These are phyloP conservation scores for Clepsis dumicolana DNA, from an alignment of 2,888 invertebrate genomes.

Conservation along the genomic window DNA sequence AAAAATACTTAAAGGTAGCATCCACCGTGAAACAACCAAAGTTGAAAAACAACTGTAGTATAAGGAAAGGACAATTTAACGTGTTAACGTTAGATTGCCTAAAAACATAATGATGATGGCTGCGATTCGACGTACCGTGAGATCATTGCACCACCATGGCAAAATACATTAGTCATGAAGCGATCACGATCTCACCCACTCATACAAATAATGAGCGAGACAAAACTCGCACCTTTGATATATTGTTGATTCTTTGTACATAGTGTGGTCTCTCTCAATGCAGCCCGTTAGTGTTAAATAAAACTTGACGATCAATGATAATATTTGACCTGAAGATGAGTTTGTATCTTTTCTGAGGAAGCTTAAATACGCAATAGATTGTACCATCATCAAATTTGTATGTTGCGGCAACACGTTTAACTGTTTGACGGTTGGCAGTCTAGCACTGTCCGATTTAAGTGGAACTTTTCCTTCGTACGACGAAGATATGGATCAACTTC, in stretches of 20 bases:
- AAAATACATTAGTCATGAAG: conserved; percentile 65
- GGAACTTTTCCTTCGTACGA: too few species aligned
- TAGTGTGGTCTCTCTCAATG: conserved; percentile 20
- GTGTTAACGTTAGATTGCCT: conserved; percentile 47
- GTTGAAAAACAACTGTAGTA: conserved; percentile 25
- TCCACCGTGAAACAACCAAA: conserved; percentile 18
- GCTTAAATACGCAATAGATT: too few species aligned
- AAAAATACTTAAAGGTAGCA: neutral
- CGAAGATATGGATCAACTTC: too few species aligned
- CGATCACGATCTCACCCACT: conserved; percentile 63
- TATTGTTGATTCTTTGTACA: conserved; percentile 27
- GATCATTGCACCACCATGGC: conserved; percentile 68
- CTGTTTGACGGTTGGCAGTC: too few species aligned
- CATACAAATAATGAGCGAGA: conserved; percentile 51
- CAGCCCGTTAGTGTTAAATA: conserved; percentile 24
- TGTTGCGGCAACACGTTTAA: neutral
- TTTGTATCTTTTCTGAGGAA: conserved; percentile 2
- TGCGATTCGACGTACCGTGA: conserved; percentile 48
- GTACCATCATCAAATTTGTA: too few species aligned
- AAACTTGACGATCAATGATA: conserved; percentile 11
- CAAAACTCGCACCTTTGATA: conserved; percentile 58
- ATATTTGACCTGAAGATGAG: neutral
- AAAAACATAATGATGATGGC: conserved; percentile 50
- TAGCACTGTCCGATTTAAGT: too few species aligned
- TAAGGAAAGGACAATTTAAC: conserved; percentile 34